Conservation (phyloP, 2,888 invertebrate species). For the Spisula subtruncata region DNA sequence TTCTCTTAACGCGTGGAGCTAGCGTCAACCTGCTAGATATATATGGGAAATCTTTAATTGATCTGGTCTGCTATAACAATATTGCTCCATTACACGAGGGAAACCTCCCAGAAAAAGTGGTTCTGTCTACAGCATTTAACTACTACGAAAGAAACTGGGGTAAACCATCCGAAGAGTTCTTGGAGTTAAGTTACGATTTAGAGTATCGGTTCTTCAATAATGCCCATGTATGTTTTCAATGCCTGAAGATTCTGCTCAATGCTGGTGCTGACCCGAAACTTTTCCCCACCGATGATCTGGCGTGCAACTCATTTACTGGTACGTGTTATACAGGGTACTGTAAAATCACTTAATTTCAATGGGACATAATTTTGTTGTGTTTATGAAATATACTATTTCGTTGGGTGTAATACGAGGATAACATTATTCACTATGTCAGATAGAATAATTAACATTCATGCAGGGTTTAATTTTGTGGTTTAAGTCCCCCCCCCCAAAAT, state of each 20-base stretch:
- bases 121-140: constrained; percentile 57
- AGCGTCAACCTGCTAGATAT: constrained; percentile 44
- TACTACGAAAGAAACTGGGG: constrained; percentile 58
- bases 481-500: too few species aligned
- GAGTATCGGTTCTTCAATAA: constrained; percentile 35
- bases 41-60: constrained; percentile 49
- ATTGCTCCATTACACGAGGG: constrained; percentile 29
- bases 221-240: constrained; percentile 29
- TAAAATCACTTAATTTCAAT: too few species aligned
- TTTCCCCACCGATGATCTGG: constrained; percentile 38
- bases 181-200: constrained; percentile 36
- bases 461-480: too few species aligned
- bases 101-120: constrained; percentile 44
- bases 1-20: constrained; percentile 58
- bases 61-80: constrained; percentile 54
- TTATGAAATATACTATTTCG: too few species aligned
- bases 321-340: neutral
- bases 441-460: too few species aligned
- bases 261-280: constrained; percentile 58
- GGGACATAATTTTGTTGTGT: too few species aligned
- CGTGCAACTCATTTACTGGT: constrained; percentile 30
- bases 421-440: too few species aligned
- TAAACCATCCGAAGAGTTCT: constrained; percentile 57
- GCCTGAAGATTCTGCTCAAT: constrained; percentile 61
- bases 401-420: too few species aligned